Percentiles rank a stretch among this genome's conserved stretches.
Evolutionary conservation across 2,797 vertebrate genomes (phyloP).

Genomic region (Cetoscarus ocellatus): DNA sequence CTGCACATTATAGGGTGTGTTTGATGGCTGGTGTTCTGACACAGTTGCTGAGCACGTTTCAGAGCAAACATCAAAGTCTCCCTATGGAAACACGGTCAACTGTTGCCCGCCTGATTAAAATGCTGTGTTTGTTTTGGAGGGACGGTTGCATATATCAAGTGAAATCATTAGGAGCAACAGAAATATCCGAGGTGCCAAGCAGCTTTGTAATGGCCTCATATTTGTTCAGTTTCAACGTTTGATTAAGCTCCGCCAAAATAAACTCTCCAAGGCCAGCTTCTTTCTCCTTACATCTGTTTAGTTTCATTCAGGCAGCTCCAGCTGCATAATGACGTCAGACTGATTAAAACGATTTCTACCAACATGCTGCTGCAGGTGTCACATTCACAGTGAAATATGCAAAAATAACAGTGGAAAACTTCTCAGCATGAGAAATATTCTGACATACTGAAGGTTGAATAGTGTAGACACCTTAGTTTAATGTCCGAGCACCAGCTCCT

Average conservation of each 20-base stretch:
- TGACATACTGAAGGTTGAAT: neutral
- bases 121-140: slow-evolving; percentile 71
- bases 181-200: slow-evolving; percentile 59
- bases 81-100: slow-evolving; percentile 58
- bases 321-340: slow-evolving; percentile 63
- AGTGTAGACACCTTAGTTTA: neutral
- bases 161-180: slow-evolving; percentile 58
- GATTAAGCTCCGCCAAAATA: slow-evolving; percentile 55
- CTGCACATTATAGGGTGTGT: slow-evolving; percentile 46
- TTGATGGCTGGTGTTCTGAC: slow-evolving; percentile 58
- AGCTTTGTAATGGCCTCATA: slow-evolving; percentile 52
- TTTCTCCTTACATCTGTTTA: slow-evolving; percentile 26
- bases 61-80: slow-evolving; percentile 63
- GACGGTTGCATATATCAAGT: slow-evolving; percentile 51
- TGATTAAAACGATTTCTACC: slow-evolving; percentile 38
- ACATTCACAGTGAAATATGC: slow-evolving; percentile 12
- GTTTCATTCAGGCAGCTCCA: slow-evolving; percentile 35
- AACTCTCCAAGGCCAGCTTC: slow-evolving; percentile 44
- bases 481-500: too few relatives aligned
- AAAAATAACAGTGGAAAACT: slow-evolving; percentile 12
- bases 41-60: slow-evolving; percentile 54
- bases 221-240: slow-evolving; percentile 39
- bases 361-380: slow-evolving; percentile 31
- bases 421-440: neutral
- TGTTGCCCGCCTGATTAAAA: slow-evolving; percentile 70